phyloP scores from a whole-genome alignment of 2,888 invertebrate species.

The Capitulum mitella region DNA sequence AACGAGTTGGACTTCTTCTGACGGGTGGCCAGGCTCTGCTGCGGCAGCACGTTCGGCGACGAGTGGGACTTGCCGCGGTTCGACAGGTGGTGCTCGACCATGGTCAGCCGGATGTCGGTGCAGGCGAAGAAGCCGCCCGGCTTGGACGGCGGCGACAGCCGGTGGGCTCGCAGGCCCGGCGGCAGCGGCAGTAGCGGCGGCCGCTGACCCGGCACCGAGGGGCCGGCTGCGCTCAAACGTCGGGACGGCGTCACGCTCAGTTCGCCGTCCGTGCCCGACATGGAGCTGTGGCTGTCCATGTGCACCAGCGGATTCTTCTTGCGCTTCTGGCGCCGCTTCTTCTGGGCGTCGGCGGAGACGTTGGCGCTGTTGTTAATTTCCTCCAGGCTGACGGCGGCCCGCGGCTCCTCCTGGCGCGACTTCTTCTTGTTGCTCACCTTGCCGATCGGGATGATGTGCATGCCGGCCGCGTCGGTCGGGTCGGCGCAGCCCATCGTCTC shows the following conservation, averaged over 20 bases:
- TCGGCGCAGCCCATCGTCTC: constrained; percentile 43
- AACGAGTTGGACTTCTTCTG: constrained; percentile 13
- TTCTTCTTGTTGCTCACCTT: constrained; percentile 38
- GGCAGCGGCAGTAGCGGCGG: constrained; percentile 25
- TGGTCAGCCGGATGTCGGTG: constrained; percentile 3
- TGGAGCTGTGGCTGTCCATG: constrained; percentile 18
- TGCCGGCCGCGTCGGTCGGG: constrained; percentile 41
- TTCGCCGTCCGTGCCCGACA: constrained; percentile 22
- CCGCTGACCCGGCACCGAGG: too few relatives aligned
- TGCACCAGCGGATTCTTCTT: constrained; percentile 4
- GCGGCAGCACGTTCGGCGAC: constrained; percentile 9
- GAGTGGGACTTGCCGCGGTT: not conserved
- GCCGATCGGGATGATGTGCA: constrained; percentile 40
- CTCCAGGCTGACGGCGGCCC: not conserved
- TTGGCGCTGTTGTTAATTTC: not conserved
- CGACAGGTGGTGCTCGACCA: not conserved
- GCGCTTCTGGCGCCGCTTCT: constrained; percentile 22
- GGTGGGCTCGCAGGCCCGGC: constrained; percentile 19
- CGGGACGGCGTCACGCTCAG: not conserved
- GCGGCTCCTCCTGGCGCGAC: constrained; percentile 18
- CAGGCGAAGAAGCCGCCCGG: constrained; percentile 13
- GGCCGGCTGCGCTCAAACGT: not conserved
- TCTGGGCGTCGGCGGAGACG: not conserved
- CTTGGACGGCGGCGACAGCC: not conserved
- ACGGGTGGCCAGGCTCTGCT: not conserved